Evolutionary conservation across 2,113 vertebrate genomes (phyloP).

Genomic region (Hydrochoerus hydrochaeris): DNA sequence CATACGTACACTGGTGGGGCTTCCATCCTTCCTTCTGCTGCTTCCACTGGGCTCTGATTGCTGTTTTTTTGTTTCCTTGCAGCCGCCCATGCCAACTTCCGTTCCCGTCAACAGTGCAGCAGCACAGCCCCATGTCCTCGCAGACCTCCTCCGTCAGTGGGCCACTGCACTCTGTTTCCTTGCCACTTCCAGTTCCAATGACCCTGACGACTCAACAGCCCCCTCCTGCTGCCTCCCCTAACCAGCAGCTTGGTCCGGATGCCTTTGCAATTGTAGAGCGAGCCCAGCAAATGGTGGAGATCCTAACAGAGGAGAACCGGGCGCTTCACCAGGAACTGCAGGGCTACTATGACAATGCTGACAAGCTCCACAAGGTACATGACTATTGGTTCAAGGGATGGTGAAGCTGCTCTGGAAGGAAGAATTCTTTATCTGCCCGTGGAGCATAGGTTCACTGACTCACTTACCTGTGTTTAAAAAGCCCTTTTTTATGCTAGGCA

Average conservation of each 20-base stretch:
- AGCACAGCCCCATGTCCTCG: conserved; percentile 90
- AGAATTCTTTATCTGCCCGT: not conserved
- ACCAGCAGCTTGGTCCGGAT: conserved; percentile 86
- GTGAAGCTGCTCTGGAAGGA: not conserved
- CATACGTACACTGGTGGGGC: not conserved
- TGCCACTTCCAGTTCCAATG: conserved; percentile 78
- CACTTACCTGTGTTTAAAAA: not conserved
- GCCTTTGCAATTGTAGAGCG: conserved; percentile 90
- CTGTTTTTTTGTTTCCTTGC: conserved; percentile 58
- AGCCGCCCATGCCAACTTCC: conserved; percentile 88
- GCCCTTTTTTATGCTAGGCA: not conserved
- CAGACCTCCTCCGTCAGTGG: conserved; percentile 82
- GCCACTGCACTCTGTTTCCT: conserved; percentile 81
- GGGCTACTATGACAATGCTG: conserved; percentile 88
- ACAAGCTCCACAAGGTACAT: conserved; percentile 91
- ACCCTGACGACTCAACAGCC: conserved; percentile 63
- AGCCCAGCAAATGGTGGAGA: conserved; percentile 93
- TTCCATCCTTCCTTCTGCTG: not conserved
- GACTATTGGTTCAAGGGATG: fast-evolving
- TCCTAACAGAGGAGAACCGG: conserved; percentile 91
- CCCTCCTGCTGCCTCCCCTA: conserved; percentile 48
- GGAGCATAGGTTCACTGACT: not conserved
- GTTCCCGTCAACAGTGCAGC: conserved; percentile 81
- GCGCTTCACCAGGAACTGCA: conserved; percentile 90
- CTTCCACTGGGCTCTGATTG: conserved; percentile 18